A percentile compares a stretch with the other conserved stretches of the same genome.
These are phyloP conservation scores for Pygathrix nemaeus DNA, from an alignment of 2,113 vertebrate genomes.

Conservation along the genomic window DNA sequence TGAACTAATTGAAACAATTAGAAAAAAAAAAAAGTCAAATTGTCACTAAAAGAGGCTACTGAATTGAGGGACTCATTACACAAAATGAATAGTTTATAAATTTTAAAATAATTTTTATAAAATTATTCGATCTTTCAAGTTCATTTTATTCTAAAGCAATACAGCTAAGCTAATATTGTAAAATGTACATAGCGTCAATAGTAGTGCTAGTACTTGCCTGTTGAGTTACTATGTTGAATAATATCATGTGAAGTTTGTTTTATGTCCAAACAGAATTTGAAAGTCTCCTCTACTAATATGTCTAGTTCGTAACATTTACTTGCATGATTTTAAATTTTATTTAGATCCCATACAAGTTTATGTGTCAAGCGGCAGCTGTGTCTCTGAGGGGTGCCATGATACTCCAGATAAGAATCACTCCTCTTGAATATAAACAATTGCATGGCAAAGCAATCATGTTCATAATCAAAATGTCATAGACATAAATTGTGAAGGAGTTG, in stretches of 20 bases:
- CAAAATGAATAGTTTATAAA: background rate
- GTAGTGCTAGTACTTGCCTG: background rate
- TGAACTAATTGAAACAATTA: background rate
- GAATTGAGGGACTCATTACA: background rate
- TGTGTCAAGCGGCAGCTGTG: background rate
- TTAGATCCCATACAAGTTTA: background rate
- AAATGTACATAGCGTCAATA: background rate
- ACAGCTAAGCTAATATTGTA: background rate
- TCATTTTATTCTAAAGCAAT: background rate
- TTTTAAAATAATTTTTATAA: background rate
- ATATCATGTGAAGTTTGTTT: background rate
- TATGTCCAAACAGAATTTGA: background rate
- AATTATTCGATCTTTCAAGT: background rate
- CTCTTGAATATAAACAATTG: background rate
- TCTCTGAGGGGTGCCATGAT: background rate
- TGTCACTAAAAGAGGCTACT: background rate
- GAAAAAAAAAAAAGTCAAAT: background rate
- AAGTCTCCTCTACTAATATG: background rate
- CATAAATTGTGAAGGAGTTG: background rate
- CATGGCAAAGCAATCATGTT: background rate
- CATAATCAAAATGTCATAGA: background rate
- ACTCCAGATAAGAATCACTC: background rate
- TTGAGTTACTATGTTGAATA: background rate
- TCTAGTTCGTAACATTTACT: background rate
- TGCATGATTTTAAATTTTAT: constrained; percentile 13